phyloP scores from a whole-genome alignment of 2,797 vertebrate genomes.

The Vultur gryphus region DNA sequence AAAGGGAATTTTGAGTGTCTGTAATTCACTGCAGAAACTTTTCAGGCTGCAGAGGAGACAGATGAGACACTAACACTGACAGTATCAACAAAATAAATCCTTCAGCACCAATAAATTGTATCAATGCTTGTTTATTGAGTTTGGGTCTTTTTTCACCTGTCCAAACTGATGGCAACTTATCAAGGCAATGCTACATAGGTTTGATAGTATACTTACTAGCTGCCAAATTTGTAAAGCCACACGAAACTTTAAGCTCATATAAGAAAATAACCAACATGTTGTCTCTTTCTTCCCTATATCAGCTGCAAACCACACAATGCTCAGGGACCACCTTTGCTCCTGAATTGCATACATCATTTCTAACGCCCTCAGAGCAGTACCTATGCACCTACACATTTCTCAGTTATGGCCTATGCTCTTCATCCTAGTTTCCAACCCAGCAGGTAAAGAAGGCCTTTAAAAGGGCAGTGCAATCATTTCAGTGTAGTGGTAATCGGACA shows the following conservation, averaged over 20 bases:
- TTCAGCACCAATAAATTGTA: not conserved
- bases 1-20: not conserved
- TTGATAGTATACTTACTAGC: not conserved
- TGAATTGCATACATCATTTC: not conserved
- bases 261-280: not conserved
- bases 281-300: not conserved
- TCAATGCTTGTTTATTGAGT: not conserved
- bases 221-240: conserved; percentile 4
- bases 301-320: not conserved
- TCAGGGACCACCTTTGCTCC: not conserved
- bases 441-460: not conserved
- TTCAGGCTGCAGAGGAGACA: not conserved
- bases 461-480: not conserved
- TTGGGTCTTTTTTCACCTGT: not conserved
- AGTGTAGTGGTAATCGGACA: accelerated
- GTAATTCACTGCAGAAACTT: conserved; percentile 33
- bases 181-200: not conserved
- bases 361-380: not conserved
- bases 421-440: not conserved
- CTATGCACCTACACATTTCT: not conserved
- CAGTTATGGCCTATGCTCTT: accelerated
- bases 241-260: not conserved
- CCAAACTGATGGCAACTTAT: not conserved
- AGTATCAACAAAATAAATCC: conserved; percentile 39
- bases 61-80: conserved; percentile 9